A percentile compares a stretch with the other conserved stretches of the same genome.
Conservation (phyloP, 2,797 vertebrate genomes). For the Clamator glandarius region DNA sequence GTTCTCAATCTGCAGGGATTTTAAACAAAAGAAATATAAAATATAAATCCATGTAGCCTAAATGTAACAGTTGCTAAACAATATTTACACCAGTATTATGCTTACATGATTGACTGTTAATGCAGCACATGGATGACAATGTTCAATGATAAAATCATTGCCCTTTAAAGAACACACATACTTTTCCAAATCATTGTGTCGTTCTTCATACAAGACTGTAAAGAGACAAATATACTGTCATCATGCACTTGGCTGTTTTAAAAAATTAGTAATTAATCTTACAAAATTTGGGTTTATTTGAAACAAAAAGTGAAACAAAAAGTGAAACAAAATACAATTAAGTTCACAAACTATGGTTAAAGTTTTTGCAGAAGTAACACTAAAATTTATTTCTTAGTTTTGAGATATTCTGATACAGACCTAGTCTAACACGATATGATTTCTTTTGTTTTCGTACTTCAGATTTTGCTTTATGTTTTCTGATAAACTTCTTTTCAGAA, state of each 20-base stretch:
- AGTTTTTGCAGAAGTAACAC: not conserved
- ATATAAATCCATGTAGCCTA: not conserved
- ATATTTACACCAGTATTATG: not conserved
- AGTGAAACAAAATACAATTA: not conserved
- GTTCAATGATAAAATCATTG: conserved; percentile 34
- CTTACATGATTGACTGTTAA: conserved; percentile 64
- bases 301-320: not conserved
- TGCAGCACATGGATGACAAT: conserved; percentile 58
- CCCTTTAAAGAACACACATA: conserved; percentile 39
- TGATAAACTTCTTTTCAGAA: not conserved
- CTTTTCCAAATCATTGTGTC: conserved; percentile 68
- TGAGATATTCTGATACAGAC: conserved; percentile 10
- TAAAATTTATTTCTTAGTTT: not conserved
- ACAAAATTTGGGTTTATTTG: not conserved
- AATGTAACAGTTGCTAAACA: not conserved
- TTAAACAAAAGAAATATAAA: not conserved
- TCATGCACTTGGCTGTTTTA: not conserved
- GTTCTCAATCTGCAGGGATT: conserved; percentile 45
- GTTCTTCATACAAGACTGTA: conserved; percentile 57
- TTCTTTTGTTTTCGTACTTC: not conserved
- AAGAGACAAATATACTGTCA: not conserved
- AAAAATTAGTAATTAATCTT: not conserved
- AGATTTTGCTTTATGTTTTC: conserved; percentile 10
- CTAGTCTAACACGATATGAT: conserved; percentile 55
- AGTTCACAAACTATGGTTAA: not conserved